Evolutionary conservation across 2,888 invertebrate genomes (phyloP), one percentile per base, ranked within the genome.

Genomic region (Ophraella communa): DNA sequence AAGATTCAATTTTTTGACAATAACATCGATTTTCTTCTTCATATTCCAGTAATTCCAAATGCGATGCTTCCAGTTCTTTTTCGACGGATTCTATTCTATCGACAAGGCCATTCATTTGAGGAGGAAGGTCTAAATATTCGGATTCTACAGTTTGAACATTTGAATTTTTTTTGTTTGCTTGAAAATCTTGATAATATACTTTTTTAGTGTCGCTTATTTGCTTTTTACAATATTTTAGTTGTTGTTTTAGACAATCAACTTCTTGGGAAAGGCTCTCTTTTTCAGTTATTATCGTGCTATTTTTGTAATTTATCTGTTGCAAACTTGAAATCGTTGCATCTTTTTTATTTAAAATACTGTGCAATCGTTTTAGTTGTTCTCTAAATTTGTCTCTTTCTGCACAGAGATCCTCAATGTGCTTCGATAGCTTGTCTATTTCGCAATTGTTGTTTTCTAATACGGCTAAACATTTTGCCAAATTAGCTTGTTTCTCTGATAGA

Each of bases 11-110:
- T 54, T 66, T 62, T 59, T 68, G 68, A 8, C 56, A 51, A 39
- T 61, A 64, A 21, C 57, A 45, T 47, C 62, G 62, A 30, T 68
- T 70, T 54, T 68, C 68, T 55, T 68, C 70, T 45, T 70, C 70
- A 17, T 67, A 67, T 53, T 70, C 67, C 2, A 33, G 17, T 27
- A 63, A 57, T 47, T 70, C 70, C 35, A 65, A 59, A 21, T 63
- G 61, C 1, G 63, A 52, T 3, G 58, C 30, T 23, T 69, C 58
- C 2, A 65, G 10, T 4, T 65, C 47, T 5, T 27, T 21, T 47
- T 70, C 58, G 2, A 66, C 42, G 8, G 24, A 20, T 8, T 33
- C n/a, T 5, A 69, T 20, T 51, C 61, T 69, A 20, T 24, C 18
- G 5, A 60, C 23, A 4, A 67, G 55, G 14, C 45, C 17, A 21